phyloP scores from a whole-genome alignment of 2,113 vertebrate species.

The Charadrius vociferus region DNA sequence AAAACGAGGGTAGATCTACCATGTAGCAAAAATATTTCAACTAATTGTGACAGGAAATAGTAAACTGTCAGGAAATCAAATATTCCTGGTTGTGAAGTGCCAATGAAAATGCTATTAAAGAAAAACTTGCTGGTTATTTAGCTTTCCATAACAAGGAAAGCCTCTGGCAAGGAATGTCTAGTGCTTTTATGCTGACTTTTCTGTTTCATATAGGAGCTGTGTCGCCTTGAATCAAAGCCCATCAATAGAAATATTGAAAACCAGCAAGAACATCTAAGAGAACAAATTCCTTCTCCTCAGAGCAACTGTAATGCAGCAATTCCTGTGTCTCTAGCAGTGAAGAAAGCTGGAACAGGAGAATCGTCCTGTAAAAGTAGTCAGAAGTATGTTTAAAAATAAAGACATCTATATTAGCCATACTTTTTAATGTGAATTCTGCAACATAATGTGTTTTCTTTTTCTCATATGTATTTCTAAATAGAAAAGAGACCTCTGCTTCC shows the following conservation, averaged over 20 bases:
- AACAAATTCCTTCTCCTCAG: conserved; percentile 71
- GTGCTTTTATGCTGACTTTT: neutral
- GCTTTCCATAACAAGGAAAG: neutral
- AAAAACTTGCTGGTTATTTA: neutral
- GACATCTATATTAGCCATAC: accelerated
- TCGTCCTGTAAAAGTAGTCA: conserved; percentile 69
- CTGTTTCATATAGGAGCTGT: conserved; percentile 77
- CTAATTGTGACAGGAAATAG: neutral
- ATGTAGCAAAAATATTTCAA: neutral
- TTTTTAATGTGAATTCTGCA: neutral
- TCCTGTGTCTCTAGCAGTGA: conserved; percentile 29
- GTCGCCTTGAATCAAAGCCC: conserved; percentile 80
- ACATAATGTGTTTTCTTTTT: neutral
- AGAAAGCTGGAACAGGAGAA: conserved; percentile 73
- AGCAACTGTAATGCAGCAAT: conserved; percentile 43
- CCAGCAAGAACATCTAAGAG: conserved; percentile 69
- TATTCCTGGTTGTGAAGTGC: neutral
- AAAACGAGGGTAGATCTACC: neutral
- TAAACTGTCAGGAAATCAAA: neutral
- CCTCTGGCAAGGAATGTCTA: neutral
- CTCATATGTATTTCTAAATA: conserved; percentile 21
- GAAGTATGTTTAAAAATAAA: conserved; percentile 66
- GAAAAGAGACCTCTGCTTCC: conserved; percentile 77
- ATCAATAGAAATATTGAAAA: conserved; percentile 61
- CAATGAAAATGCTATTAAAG: neutral